Conservation (phyloP, 1,140 invertebrate species). For the Ganaspis sp. region DNA sequence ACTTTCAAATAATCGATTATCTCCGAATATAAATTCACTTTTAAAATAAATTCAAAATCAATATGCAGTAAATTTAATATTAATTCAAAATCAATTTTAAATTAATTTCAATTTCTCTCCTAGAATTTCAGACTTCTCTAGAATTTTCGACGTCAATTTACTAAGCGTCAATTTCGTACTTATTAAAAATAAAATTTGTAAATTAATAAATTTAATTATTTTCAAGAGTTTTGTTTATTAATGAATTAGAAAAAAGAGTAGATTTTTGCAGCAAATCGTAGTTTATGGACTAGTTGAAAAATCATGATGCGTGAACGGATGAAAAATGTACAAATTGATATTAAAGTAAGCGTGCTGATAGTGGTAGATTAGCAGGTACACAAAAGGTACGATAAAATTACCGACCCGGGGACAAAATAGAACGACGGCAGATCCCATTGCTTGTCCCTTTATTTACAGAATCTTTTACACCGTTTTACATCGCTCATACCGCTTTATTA, state of each 20-base stretch:
- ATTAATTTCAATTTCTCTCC: too few relatives aligned
- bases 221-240: too few relatives aligned
- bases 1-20: too few relatives aligned
- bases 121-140: too few relatives aligned
- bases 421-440: conserved; percentile 22
- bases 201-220: too few relatives aligned
- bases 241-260: not conserved
- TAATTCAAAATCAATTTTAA: too few relatives aligned
- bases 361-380: not conserved
- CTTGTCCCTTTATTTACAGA: conserved; percentile 28
- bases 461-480: conserved; percentile 45
- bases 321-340: not conserved
- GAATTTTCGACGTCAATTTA: too few relatives aligned
- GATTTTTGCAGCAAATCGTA: conserved; percentile 1
- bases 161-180: too few relatives aligned
- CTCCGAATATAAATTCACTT: too few relatives aligned
- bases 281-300: not conserved
- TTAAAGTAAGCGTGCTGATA: conserved; percentile 1
- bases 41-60: too few relatives aligned
- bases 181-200: too few relatives aligned
- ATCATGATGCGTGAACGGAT: not conserved
- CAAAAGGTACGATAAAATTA: conserved; percentile 23
- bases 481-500: conserved; percentile 9
- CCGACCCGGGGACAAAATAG: conserved; percentile 13
- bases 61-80: too few relatives aligned